A percentile compares a stretch with the other conserved stretches of the same genome.
These are phyloP conservation scores for Eupithecia pulchellata DNA, from an alignment of 2,888 invertebrate species.

Conservation along the genomic window DNA sequence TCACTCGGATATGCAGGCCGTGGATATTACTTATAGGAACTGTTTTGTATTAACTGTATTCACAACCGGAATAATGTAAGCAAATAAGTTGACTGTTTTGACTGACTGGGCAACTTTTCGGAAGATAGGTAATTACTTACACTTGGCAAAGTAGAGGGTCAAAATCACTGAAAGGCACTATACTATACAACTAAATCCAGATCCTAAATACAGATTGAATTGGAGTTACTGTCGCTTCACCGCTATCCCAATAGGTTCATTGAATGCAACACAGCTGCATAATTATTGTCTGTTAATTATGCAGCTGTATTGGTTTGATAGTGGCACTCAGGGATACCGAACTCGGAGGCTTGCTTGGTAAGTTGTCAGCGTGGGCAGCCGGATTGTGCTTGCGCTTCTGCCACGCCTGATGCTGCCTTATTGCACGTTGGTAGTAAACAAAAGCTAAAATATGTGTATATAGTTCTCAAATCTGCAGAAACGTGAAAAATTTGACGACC, in stretches of 20 bases:
- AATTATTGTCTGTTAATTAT: too few relatives aligned
- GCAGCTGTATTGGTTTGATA: too few relatives aligned
- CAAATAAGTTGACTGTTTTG: not conserved
- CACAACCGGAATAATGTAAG: not conserved
- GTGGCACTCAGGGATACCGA: not conserved
- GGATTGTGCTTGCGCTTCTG: not conserved
- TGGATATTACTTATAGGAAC: not conserved
- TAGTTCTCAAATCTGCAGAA: too few relatives aligned
- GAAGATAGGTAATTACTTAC: not conserved
- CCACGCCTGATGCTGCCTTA: not conserved
- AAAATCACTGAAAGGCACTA: too few relatives aligned
- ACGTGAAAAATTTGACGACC: too few relatives aligned
- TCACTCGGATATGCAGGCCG: not conserved
- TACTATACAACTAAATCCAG: not conserved
- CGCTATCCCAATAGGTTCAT: conserved; percentile 1
- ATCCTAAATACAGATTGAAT: too few relatives aligned
- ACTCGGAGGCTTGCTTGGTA: not conserved
- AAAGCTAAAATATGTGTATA: too few relatives aligned
- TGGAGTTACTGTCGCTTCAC: not conserved
- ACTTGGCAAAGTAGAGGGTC: not conserved
- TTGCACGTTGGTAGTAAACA: not conserved
- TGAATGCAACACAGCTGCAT: not conserved
- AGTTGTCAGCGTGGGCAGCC: not conserved
- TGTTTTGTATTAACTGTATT: not conserved
- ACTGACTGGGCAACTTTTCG: not conserved